Evolutionary conservation across 2,888 invertebrate species (phyloP), one percentile per base, ranked within the genome.

Genomic region (Neocrepidodera transversa): DNA sequence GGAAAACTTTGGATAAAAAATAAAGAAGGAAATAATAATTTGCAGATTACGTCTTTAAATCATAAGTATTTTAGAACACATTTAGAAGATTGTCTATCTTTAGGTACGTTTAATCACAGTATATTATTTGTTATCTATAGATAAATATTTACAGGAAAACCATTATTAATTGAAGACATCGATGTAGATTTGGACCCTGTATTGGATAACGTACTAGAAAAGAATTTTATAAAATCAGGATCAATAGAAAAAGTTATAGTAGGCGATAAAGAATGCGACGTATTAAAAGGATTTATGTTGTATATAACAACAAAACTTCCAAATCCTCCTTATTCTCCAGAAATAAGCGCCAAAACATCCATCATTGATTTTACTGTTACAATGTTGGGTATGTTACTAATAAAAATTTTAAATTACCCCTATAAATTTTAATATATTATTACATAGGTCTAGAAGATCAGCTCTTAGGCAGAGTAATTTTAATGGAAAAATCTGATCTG

Each of bases 361-460:
- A 95, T 97, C 54, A 97, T 97, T 69, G 97, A 97, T 78, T 97
- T 97, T 75, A 97, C 97, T 1, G 97, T 97, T 1, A 97, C 97
- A 2, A 95, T 95, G 91, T 87, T 92, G 74, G 79, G 77, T 75
- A 68, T 65, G 58, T 10, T n/a, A n/a, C n/a, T n/a, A n/a, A n/a
- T n/a, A n/a, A n/a, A n/a, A n/a, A n/a, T n/a, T n/a, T n/a, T n/a
- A n/a, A n/a, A n/a, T n/a, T n/a, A n/a, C n/a, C n/a, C n/a, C n/a
- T n/a, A n/a, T n/a, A n/a, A n/a, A n/a, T 14, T 13, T 28, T 8
- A 38, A 10, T 2, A 2, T 23, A 11, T 14, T 23, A 16, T 16
- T 45, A 17, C n/a, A 28, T 57, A 77, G 97, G 97, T 7, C 81
- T 97, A 20, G 97, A 97, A 80, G 97, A 97, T 80, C 97, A 97